Evolutionary conservation across 2,888 invertebrate species (phyloP).

Genomic region (Netelia virgata): DNA sequence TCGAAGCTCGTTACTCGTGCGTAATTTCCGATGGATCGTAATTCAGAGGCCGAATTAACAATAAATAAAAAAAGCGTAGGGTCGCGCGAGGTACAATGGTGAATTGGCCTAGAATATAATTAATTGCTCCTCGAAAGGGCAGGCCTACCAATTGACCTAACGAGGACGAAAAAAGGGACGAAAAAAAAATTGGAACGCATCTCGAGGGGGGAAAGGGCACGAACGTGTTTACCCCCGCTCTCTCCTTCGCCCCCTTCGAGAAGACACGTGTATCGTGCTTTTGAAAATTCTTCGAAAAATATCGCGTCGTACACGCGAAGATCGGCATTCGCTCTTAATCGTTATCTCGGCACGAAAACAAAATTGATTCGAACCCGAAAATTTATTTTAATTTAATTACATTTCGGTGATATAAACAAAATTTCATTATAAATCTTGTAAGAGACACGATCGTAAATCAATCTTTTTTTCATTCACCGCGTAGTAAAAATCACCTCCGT

Average conservation of each 20-base stretch:
- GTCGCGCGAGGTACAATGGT: background rate
- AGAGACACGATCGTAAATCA: too few relatives aligned
- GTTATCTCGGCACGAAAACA: background rate
- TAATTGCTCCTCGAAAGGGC: conserved; percentile 28
- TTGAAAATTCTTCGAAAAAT: too few relatives aligned
- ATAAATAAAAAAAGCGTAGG: conserved; percentile 12
- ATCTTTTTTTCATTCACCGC: background rate
- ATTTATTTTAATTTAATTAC: background rate
- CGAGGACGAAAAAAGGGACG: conserved; percentile 21
- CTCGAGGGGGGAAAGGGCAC: background rate
- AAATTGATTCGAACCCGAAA: too few relatives aligned
- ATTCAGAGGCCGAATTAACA: background rate
- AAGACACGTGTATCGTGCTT: too few relatives aligned
- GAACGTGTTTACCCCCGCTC: background rate
- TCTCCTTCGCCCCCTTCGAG: too few relatives aligned
- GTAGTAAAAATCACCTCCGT: conserved; percentile 5
- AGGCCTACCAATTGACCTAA: conserved; percentile 34
- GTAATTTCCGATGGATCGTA: too few relatives aligned
- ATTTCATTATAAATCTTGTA: background rate
- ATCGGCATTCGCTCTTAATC: background rate
- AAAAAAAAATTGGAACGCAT: background rate
- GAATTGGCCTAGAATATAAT: conserved; percentile 30
- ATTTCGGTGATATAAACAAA: background rate
- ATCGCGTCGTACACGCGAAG: too few relatives aligned
- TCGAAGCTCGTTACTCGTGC: too few relatives aligned